Evolutionary conservation across 2,888 invertebrate species (phyloP).

Genomic region (Agrotis puta): DNA sequence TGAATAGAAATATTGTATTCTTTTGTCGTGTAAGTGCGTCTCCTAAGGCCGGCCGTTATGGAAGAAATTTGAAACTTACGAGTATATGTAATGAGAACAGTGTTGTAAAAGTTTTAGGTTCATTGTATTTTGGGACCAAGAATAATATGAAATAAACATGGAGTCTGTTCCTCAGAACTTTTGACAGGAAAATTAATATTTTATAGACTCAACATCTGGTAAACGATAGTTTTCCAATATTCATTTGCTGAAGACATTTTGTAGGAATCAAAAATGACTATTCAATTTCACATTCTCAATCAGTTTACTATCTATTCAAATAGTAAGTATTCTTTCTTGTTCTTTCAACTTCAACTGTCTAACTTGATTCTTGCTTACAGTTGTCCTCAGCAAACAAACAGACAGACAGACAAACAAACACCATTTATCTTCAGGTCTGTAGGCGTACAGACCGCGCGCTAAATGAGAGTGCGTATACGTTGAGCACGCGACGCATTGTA

Average conservation of each 20-base stretch:
- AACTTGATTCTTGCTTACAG: not conserved
- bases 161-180: not conserved
- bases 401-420: slow-evolving; percentile 10
- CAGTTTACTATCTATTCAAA: not conserved
- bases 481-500: slow-evolving; percentile 51
- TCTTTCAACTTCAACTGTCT: not conserved
- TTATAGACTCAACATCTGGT: not conserved
- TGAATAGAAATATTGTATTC: slow-evolving; percentile 62
- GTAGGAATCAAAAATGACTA: not conserved
- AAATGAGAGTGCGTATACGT: slow-evolving; percentile 46
- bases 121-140: slow-evolving; percentile 9
- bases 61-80: slow-evolving; percentile 42
- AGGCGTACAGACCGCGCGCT: slow-evolving; percentile 13
- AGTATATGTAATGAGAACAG: slow-evolving; percentile 11
- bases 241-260: not conserved
- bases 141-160: too few species aligned
- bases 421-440: slow-evolving; percentile 7
- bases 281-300: not conserved
- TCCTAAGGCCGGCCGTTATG: slow-evolving; percentile 28
- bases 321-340: too few species aligned
- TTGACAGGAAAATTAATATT: not conserved
- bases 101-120: slow-evolving; percentile 21
- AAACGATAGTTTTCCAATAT: too few species aligned
- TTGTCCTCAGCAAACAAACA: not conserved
- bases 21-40: slow-evolving; percentile 56